Base-by-base conservation (phyloP, 2,797 vertebrate genomes). In the Pseudotriccus pelzelni region DNA sequence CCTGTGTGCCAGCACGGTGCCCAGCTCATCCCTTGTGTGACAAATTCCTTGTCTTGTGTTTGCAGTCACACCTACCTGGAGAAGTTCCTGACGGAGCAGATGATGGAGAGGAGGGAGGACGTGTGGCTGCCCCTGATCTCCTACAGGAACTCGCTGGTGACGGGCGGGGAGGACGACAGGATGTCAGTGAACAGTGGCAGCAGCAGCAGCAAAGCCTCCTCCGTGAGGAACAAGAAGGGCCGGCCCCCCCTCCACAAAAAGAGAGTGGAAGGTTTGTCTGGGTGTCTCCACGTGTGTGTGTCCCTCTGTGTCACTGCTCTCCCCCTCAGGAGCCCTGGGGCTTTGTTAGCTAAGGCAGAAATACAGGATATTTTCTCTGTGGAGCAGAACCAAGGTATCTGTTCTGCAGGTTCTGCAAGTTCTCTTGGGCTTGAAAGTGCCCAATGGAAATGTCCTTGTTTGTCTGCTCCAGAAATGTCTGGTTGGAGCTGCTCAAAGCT, bases 51-150 rank as follows among this genome's bases (percentile, higher is more conserved):
- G 78, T 87, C 11, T 77, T 20, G 63, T 95, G 8, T 94, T 56
- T 97, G 70, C 92, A 99, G 99, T 64, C 99, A 99, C 96, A 98
- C 99, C 6, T 99, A 99, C 96, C 96, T 99, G 92, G 99, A 99
- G 97, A 99, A 99, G 97, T 99, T 99, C 96, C 99, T 99, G 98
- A 99, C 99, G 0, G 99, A 99, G 92, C 99, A 99, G 21, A 99
- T 99, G 99, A 99, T 99, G 97, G 99, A 99, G 97, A 98, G 99
- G 37, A 98, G 99, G 67, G 99, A 99, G 97, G 99, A 99, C 41
- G 99, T 99, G 14, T 99, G 99, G 99, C 98, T 99, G 93, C 99
- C 99, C 12, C 98, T 99, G 36, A 99, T 99, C 94, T 99, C 99
- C 69, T 99, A 99, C 91, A 98, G 99, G 97, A 99, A 99, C 98